Conservation (phyloP, 2,113 vertebrate species). For the Diphyllodes magnificus region DNA sequence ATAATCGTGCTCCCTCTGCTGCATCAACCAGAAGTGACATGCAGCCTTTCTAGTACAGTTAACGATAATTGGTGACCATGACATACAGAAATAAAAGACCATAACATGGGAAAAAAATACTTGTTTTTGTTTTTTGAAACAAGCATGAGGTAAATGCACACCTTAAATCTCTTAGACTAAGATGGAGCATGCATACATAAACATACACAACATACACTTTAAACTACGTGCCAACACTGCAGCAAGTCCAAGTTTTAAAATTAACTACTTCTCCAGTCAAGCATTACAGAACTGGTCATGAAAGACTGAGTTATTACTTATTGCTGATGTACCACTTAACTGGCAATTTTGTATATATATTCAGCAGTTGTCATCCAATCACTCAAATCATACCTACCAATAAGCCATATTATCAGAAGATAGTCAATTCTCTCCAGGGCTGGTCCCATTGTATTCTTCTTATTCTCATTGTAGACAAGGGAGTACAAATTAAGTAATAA, state of each 20-base stretch:
- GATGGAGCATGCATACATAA: not conserved
- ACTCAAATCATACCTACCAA: slow-evolving; percentile 78
- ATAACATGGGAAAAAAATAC: not conserved
- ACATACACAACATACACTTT: not conserved
- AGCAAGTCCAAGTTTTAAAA: not conserved
- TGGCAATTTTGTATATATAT: not conserved
- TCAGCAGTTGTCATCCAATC: not conserved
- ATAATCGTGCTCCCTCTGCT: slow-evolving; percentile 55
- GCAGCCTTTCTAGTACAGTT: not conserved
- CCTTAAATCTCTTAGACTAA: not conserved
- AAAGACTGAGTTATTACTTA: not conserved
- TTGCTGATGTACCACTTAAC: not conserved
- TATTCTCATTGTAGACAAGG: slow-evolving; percentile 92
- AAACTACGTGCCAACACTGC: not conserved
- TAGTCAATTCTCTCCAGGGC: slow-evolving; percentile 92
- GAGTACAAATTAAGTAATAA: slow-evolving; percentile 97
- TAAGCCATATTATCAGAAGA: slow-evolving; percentile 95
- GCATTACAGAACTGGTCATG: not conserved
- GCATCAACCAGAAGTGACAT: not conserved
- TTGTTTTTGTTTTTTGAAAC: not conserved
- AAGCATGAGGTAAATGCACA: not conserved
- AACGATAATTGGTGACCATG: fast-evolving
- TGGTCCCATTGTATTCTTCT: slow-evolving; percentile 95
- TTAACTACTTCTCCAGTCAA: not conserved
- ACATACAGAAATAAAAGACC: not conserved